phyloP scores from a whole-genome alignment of 2,797 vertebrate species.

The Sarcoramphus papa region DNA sequence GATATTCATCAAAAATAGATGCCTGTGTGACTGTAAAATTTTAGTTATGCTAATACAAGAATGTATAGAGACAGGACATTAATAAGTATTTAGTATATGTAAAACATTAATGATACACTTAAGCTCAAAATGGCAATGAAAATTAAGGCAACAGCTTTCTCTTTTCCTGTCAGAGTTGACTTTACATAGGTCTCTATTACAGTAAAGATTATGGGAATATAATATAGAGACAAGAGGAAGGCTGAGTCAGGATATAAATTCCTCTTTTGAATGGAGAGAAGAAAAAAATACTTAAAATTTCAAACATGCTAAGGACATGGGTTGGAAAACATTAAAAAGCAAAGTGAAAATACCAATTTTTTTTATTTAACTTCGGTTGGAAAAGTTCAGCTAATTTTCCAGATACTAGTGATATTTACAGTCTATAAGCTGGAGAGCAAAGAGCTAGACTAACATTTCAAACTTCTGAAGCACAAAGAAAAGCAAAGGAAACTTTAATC shows the following conservation, averaged over 20 bases:
- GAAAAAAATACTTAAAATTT: background rate
- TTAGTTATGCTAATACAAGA: background rate
- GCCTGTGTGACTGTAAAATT: background rate
- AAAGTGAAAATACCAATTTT: background rate
- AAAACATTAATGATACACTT: background rate
- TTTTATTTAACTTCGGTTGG: background rate
- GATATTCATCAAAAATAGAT: background rate
- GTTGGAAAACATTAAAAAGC: background rate
- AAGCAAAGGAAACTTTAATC: background rate
- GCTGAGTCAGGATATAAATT: background rate
- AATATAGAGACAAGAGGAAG: background rate
- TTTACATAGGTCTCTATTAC: background rate
- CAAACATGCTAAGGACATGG: background rate
- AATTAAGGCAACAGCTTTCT: background rate
- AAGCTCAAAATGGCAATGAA: background rate
- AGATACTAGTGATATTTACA: background rate
- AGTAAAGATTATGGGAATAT: background rate
- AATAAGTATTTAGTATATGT: background rate
- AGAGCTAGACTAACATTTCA: background rate
- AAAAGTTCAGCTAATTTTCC: background rate
- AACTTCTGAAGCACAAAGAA: background rate
- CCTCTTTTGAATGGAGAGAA: background rate
- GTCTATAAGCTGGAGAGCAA: background rate
- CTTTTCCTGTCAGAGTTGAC: background rate
- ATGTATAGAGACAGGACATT: background rate